phyloP scores from a whole-genome alignment of 2,888 invertebrate species.

The Ophioninae sp. region DNA sequence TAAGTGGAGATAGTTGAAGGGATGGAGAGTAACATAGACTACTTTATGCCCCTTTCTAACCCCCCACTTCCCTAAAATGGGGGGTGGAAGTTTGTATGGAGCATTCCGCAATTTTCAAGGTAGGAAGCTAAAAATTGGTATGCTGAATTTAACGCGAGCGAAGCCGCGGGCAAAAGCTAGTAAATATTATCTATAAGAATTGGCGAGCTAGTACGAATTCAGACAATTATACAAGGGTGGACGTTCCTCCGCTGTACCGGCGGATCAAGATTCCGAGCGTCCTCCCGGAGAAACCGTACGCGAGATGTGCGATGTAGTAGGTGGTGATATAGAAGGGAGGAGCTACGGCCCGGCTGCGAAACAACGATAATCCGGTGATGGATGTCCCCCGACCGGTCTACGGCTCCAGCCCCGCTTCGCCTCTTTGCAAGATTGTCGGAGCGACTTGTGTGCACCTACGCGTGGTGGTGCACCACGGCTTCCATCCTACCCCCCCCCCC shows the following conservation, averaged over 20 bases:
- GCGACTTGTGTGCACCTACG: conserved; percentile 39
- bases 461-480: conserved; percentile 30
- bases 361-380: conserved; percentile 78
- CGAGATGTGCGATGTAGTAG: background rate
- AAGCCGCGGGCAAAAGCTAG: too few relatives aligned
- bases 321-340: conserved; percentile 10
- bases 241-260: background rate
- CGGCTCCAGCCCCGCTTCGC: conserved; percentile 56
- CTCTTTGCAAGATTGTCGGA: conserved; percentile 37
- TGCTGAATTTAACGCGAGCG: too few relatives aligned
- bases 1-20: too few relatives aligned
- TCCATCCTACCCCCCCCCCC: conserved; percentile 1
- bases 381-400: conserved; percentile 67
- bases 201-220: too few relatives aligned
- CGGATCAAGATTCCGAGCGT: background rate
- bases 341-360: conserved; percentile 20
- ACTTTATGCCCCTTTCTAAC: too few relatives aligned
- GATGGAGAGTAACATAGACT: too few relatives aligned
- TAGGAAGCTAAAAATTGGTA: too few relatives aligned
- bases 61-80: too few relatives aligned
- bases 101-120: too few relatives aligned
- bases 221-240: too few relatives aligned
- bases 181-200: too few relatives aligned
- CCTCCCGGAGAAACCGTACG: background rate
- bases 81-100: too few relatives aligned